These are phyloP conservation scores for Trinorchestia longiramus DNA, from an alignment of 1,140 invertebrate species.

Conservation along the genomic window DNA sequence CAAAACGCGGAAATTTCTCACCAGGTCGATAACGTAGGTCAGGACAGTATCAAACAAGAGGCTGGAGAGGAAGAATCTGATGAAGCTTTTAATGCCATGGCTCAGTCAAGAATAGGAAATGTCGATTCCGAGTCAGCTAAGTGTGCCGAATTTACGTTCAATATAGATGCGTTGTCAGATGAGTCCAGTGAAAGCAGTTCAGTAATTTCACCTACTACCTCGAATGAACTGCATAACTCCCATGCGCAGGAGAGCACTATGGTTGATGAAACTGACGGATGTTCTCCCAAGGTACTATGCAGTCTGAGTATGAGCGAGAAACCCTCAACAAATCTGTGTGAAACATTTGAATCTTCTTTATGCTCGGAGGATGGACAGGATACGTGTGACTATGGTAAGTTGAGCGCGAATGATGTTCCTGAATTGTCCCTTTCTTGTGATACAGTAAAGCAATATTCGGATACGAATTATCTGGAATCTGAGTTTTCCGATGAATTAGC, in stretches of 20 bases:
- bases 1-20: not conserved
- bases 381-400: not conserved
- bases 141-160: not conserved
- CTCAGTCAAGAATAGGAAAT: not conserved
- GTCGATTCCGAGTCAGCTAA: not conserved
- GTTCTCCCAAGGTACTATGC: not conserved
- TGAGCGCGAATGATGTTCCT: not conserved
- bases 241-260: not conserved
- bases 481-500: not conserved
- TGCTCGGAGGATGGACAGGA: not conserved
- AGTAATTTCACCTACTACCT: not conserved
- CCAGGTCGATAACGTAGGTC: not conserved
- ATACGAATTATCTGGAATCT: not conserved
- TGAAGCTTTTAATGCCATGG: not conserved
- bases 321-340: not conserved
- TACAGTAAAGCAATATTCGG: not conserved
- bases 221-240: not conserved
- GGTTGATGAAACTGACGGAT: not conserved
- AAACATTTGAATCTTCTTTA: not conserved
- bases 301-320: not conserved
- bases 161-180: not conserved
- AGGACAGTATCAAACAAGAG: not conserved
- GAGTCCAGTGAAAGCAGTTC: not conserved
- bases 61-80: not conserved
- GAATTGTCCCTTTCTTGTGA: not conserved